Percentiles rank a stretch among this genome's conserved stretches.
These are phyloP conservation scores for Drosophila hamatofila DNA, from an alignment of 2,888 invertebrate species.

Conservation along the genomic window DNA sequence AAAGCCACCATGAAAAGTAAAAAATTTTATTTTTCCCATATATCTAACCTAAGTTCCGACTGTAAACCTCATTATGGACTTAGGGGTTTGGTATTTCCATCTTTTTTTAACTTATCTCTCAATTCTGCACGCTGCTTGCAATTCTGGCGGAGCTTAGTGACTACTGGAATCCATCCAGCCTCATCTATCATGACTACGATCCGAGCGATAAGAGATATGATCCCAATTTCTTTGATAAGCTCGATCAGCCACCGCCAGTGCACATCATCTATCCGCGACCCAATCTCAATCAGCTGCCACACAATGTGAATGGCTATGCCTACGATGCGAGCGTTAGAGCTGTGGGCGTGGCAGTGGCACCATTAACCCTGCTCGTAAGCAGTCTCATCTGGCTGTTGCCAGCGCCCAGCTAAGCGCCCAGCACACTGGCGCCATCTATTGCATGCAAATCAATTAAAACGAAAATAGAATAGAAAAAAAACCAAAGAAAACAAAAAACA, in stretches of 20 bases:
- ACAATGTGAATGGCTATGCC: conserved; percentile 26
- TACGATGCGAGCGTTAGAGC: conserved; percentile 33
- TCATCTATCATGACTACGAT: conserved; percentile 87
- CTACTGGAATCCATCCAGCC: conserved; percentile 88
- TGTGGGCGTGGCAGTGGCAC: conserved; percentile 30
- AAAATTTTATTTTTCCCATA: neutral
- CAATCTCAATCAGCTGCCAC: conserved; percentile 66
- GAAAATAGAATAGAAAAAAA: no score
- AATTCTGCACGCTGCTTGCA: conserved; percentile 6
- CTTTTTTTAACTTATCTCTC: neutral
- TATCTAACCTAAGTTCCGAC: neutral
- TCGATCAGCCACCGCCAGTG: conserved; percentile 89
- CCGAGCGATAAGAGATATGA: conserved; percentile 82
- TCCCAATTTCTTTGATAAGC: conserved; percentile 88
- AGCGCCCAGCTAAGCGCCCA: conserved; percentile 59
- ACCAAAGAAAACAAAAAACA: conserved; percentile 16
- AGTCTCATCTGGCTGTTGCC: conserved; percentile 48
- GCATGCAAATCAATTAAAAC: neutral
- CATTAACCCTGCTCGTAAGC: conserved; percentile 41
- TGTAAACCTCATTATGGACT: no score
- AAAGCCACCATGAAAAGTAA: no score
- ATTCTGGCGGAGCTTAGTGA: conserved; percentile 35
- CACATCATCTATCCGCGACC: conserved; percentile 90
- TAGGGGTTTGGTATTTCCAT: neutral
- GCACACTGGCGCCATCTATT: conserved; percentile 5